Evolutionary conservation across 2,113 vertebrate genomes (phyloP).

Genomic region (Scalopus aquaticus): DNA sequence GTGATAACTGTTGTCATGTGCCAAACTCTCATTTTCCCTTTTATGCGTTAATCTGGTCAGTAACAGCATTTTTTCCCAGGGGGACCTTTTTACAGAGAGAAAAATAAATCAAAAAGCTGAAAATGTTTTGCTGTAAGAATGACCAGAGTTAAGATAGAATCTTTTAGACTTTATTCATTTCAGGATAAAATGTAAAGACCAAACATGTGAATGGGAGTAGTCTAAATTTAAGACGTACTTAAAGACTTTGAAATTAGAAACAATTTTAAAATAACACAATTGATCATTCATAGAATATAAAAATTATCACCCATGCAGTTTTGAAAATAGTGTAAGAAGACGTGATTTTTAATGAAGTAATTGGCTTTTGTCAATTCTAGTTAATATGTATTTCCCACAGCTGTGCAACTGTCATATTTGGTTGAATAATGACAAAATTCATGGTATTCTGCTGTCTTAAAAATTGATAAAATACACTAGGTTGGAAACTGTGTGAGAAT

Average conservation of each 20-base stretch:
- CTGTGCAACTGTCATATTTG: not conserved
- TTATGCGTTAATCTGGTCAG: constrained; percentile 14
- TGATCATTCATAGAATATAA: not conserved
- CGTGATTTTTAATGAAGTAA: not conserved
- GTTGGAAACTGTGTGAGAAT: not conserved
- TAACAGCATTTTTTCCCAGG: not conserved
- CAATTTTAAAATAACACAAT: not conserved
- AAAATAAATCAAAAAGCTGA: not conserved
- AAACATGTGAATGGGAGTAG: not conserved
- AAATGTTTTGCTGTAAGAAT: not conserved
- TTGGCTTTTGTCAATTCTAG: not conserved
- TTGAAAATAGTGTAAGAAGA: not conserved
- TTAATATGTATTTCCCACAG: not conserved
- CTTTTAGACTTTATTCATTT: not conserved
- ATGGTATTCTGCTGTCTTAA: not conserved
- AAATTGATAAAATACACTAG: not conserved
- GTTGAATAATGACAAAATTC: constrained; percentile 8
- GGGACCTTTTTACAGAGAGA: not conserved
- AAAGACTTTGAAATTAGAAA: not conserved
- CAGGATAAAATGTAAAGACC: not conserved
- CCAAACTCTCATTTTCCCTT: not conserved
- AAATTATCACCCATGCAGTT: not conserved
- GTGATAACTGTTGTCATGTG: not conserved
- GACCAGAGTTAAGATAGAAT: not conserved
- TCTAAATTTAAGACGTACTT: not conserved